Base-by-base conservation (phyloP, 2,888 invertebrate species). In the Zele albiditarsus region DNA sequence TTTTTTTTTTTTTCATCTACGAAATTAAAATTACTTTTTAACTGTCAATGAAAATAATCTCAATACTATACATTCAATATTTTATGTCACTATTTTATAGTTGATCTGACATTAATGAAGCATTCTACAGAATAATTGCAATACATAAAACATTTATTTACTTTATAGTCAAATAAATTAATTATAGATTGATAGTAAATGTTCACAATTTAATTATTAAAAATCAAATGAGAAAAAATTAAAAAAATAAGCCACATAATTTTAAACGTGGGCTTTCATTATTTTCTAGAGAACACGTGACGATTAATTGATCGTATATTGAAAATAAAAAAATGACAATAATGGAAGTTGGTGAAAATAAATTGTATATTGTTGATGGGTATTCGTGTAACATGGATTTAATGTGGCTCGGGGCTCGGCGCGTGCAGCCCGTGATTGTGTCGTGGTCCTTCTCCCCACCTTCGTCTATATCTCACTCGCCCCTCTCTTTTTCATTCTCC, bases 361-460 rank as follows among this genome's bases (percentile, higher is more conserved):
- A 53, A 20, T 20, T 53, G 20, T 53, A 23, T 53, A n/a, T 53
- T 62, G 10, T 27, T 31, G 28, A 27, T 28, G 8, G 46, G 20
- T 79, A 86, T 81, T 85, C 87, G 86, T 87, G 88, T 87, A 88
- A 82, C 86, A 81, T 79, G 67, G 85, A 73, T 86, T 83, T 79
- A 81, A 84, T 85, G 84, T 85, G 84, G 87, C 87, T 86, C 84
- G 85, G 82, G 86, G 86, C 87, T 82, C 88, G 88, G 88, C 88
- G 88, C 88, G 88, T 88, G 88, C 88, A 88, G 86, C 86, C 87
- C 87, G 87, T 87, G 88, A 88, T 88, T 87, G 87, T 88, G 86
- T 85, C 86, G 87, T 85, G 81, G 80, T 84, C 83, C 75, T 77
- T 76, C 70, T 77, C 75, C 76, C 27, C 46, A 75, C 69, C 27